Evolutionary conservation across 2,113 vertebrate genomes (phyloP), one percentile per base, ranked within the genome.

Genomic region (Neogobius melanostomus): DNA sequence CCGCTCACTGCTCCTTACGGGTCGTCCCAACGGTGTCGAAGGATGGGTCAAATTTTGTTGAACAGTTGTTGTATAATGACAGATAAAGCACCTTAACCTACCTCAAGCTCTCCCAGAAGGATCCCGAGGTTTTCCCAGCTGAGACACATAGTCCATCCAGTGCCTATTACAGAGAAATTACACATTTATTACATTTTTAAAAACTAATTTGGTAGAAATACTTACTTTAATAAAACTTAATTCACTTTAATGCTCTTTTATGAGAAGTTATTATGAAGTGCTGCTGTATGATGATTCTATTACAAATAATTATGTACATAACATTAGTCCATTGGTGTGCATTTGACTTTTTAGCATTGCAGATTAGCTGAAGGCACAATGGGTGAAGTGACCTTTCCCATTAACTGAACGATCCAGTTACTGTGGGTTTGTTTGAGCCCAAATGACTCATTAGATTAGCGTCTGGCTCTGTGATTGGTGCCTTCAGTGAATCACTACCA

Each of bases 331-430:
- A 77, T 71, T 49, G 17, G 54, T 72, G 74, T 75, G 69, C 71
- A 63, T 89, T 81, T 84, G 72, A 68, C 71, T 75, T 88, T 82
- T 67, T 76, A 84, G 80, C 67, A 64, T 11, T 74, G 56, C 69
- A 74, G 69, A 82, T 78, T 76, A 51, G 88, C 89, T 84, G 15
- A 66, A 83, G 89, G 91, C 89, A 8, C 66, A 61, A 42, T 81
- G 88, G 83, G 89, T 90, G 86, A 91, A 91, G 81, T 93, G 91
- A 91, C 90, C 92, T 92, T 91, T 92, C 73, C 86, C 86, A 89
- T 90, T 88, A 89, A 82, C 80, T 87, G 86, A 88, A 88, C 85
- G 87, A 92, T 92, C 87, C 79, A 81, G 84, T 91, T 91, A 81
- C 84, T 80, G 54, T 84, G 82, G 84, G 84, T 90, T 91, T 90